phyloP scores from a whole-genome alignment of 2,888 invertebrate species.

The Uropetala carovei region DNA sequence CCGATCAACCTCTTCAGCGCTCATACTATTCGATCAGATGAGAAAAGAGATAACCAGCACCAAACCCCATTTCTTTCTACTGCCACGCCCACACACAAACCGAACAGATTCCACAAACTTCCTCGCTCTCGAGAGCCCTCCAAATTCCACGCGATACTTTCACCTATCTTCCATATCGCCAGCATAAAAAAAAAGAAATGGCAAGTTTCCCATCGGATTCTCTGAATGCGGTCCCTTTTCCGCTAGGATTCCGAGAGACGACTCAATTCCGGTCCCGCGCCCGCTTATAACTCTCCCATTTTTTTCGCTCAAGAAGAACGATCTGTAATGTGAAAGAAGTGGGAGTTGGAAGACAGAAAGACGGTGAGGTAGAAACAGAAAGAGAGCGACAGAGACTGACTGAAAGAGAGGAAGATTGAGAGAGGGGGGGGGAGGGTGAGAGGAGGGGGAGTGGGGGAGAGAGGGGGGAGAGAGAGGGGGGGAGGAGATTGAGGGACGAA shows the following conservation, averaged over 20 bases:
- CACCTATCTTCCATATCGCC: background rate
- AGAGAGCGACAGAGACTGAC: background rate
- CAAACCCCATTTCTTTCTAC: too few species aligned
- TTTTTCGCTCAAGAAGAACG: background rate
- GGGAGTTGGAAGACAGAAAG: background rate
- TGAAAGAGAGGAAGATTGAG: background rate
- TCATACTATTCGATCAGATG: too few species aligned
- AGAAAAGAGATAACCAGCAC: too few species aligned
- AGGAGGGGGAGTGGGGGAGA: too few species aligned
- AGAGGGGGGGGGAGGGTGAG: background rate
- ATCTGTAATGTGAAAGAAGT: background rate
- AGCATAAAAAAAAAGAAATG: background rate
- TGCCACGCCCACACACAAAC: too few species aligned
- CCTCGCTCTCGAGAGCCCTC: background rate
- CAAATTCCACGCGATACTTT: background rate
- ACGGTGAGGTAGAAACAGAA: background rate
- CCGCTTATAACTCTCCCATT: background rate
- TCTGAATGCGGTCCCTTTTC: background rate
- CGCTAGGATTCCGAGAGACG: background rate
- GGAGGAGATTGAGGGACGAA: too few species aligned
- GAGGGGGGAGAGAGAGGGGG: too few species aligned
- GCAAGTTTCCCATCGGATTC: background rate
- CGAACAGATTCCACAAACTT: background rate
- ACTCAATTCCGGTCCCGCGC: background rate
- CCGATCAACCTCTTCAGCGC: too few species aligned